phyloP scores from a whole-genome alignment of 2,113 vertebrate genomes.

The Hippoglossus stenolepis region DNA sequence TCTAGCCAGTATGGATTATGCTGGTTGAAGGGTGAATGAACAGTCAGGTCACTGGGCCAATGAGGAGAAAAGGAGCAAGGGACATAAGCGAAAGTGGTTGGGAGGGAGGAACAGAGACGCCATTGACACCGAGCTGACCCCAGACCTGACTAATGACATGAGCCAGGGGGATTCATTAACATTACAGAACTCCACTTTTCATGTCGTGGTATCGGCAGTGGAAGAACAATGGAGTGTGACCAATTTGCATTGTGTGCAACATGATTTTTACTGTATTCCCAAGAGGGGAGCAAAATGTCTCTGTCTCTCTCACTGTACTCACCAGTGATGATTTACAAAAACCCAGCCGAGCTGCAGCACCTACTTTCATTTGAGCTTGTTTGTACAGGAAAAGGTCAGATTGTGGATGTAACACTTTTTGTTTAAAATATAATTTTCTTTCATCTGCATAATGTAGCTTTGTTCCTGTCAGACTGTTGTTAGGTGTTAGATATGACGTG shows the following conservation, averaged over 20 bases:
- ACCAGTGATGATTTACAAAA: background rate
- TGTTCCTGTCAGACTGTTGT: slow-evolving; percentile 33
- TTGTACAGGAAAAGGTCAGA: slow-evolving; percentile 32
- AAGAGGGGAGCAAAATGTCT: background rate
- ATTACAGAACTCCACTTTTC: background rate
- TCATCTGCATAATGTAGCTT: slow-evolving; percentile 10
- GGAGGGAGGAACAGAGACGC: background rate
- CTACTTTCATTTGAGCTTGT: slow-evolving; percentile 22
- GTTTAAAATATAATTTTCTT: background rate
- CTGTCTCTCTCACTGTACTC: background rate
- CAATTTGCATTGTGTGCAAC: background rate
- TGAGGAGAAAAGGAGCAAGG: background rate
- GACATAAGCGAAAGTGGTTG: background rate
- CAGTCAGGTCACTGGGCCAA: background rate
- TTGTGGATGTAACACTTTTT: slow-evolving; percentile 14
- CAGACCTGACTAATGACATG: background rate
- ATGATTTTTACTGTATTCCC: background rate
- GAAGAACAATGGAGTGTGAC: slow-evolving; percentile 14
- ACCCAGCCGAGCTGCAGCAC: slow-evolving; percentile 7
- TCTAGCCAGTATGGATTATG: background rate
- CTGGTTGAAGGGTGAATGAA: slow-evolving; percentile 1
- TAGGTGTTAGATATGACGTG: background rate
- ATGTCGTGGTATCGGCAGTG: background rate
- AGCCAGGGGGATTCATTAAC: slow-evolving; percentile 6
- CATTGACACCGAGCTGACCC: background rate